Conservation (phyloP, 2,888 invertebrate species). For the Ectemnius lituratus region DNA sequence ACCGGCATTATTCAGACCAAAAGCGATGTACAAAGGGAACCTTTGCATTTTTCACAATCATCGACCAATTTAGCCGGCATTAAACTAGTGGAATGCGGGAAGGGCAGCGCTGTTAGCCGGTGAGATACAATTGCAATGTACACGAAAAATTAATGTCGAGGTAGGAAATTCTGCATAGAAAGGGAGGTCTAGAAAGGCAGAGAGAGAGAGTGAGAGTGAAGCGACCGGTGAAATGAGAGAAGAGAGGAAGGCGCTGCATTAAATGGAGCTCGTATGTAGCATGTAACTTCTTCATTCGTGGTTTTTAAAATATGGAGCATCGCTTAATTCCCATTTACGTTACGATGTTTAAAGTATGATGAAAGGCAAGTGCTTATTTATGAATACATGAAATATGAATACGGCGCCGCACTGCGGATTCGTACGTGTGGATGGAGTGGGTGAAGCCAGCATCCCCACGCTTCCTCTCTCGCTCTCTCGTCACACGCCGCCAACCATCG, state of each 20-base stretch:
- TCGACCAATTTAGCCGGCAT: constrained; percentile 10
- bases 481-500: no score
- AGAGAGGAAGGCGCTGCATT: no score
- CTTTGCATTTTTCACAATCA: no score
- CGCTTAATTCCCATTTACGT: constrained; percentile 29
- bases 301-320: constrained; percentile 20
- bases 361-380: constrained; percentile 42
- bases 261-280: no score
- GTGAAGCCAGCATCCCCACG: constrained; percentile 11
- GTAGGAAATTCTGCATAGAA: constrained; percentile 29
- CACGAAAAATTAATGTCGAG: constrained; percentile 36
- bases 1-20: no score
- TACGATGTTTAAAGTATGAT: constrained; percentile 30
- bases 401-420: constrained; percentile 24
- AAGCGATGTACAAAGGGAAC: no score
- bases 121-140: constrained; percentile 14
- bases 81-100: no score
- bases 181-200: no score
- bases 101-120: no score
- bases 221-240: no score
- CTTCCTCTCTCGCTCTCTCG: not conserved
- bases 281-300: constrained; percentile 11
- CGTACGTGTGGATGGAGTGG: not conserved
- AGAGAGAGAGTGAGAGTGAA: no score
- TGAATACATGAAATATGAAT: constrained; percentile 22